A percentile compares a stretch with the other conserved stretches of the same genome.
Conservation (phyloP, 37 sponge, comb jelly and placozoan genomes). For the Beroe forskalii region DNA sequence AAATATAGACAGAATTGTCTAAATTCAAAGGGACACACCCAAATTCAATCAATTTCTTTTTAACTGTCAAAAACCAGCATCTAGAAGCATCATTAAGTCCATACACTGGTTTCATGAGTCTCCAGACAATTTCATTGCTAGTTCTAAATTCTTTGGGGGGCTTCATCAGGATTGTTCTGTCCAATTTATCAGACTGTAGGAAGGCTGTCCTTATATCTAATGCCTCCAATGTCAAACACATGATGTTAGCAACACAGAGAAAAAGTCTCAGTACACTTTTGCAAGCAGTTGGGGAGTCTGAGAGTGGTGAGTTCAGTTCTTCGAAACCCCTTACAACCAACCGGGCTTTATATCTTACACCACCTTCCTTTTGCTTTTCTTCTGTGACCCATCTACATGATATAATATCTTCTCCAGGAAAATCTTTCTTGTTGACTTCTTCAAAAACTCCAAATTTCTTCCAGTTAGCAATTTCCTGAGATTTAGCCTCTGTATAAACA, state of each 20-base stretch:
- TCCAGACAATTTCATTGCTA: not conserved
- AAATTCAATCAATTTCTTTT: not conserved
- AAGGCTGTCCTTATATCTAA: not conserved
- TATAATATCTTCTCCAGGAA: not conserved
- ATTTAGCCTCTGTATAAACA: not conserved
- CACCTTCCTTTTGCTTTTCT: not conserved
- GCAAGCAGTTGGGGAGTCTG: constrained; percentile 5
- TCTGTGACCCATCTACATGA: constrained; percentile 11
- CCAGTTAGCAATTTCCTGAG: not conserved
- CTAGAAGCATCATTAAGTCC: constrained; percentile 17
- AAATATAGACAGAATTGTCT: constrained; percentile 9
- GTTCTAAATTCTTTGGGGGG: constrained; percentile 33
- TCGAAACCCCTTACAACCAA: not conserved
- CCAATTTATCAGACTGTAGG: constrained; percentile 6
- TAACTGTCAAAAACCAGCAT: not conserved
- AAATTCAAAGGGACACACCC: not conserved
- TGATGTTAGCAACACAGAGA: not conserved
- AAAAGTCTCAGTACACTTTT: constrained; percentile 1
- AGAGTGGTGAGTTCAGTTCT: not conserved
- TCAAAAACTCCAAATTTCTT: constrained; percentile 17
- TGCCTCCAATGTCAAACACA: not conserved
- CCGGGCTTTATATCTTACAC: not conserved
- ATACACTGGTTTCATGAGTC: constrained; percentile 10
- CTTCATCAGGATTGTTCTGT: not conserved
- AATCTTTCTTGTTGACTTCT: not conserved